phyloP scores from a whole-genome alignment of 1,140 invertebrate genomes.

The Drosophila mauritiana region DNA sequence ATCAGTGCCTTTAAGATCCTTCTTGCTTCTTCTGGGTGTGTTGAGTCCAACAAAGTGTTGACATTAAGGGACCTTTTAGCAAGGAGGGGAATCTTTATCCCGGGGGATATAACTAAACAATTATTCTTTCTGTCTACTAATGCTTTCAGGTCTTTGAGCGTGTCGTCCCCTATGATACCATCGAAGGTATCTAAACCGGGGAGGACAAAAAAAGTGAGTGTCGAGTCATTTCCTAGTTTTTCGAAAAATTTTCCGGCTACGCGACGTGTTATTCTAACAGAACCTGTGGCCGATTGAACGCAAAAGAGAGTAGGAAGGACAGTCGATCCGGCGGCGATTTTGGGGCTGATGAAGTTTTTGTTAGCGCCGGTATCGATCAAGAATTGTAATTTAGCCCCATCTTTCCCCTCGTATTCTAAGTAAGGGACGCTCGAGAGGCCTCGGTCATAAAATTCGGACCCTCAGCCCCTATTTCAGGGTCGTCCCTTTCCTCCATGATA shows the following conservation, averaged over 20 bases:
- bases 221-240: no score
- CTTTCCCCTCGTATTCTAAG: background rate
- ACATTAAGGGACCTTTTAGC: no score
- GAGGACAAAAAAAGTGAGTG: no score
- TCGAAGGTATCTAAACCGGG: no score
- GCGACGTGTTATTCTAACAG: no score
- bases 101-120: background rate
- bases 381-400: background rate
- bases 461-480: no score
- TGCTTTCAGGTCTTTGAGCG: background rate
- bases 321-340: slow-evolving; percentile 2
- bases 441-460: background rate
- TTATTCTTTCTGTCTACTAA: background rate
- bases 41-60: background rate
- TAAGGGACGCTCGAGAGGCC: background rate
- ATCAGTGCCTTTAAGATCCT: background rate
- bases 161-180: background rate
- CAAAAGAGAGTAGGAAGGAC: no score
- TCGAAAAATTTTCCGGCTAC: no score
- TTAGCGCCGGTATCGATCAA: no score
- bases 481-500: no score
- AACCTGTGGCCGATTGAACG: no score
- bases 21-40: background rate
- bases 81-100: background rate
- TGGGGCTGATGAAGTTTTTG: background rate